Percentiles rank a stretch among this genome's conserved stretches.
Conservation (phyloP, 2,797 vertebrate genomes). For the Chloroceryle amazona region DNA sequence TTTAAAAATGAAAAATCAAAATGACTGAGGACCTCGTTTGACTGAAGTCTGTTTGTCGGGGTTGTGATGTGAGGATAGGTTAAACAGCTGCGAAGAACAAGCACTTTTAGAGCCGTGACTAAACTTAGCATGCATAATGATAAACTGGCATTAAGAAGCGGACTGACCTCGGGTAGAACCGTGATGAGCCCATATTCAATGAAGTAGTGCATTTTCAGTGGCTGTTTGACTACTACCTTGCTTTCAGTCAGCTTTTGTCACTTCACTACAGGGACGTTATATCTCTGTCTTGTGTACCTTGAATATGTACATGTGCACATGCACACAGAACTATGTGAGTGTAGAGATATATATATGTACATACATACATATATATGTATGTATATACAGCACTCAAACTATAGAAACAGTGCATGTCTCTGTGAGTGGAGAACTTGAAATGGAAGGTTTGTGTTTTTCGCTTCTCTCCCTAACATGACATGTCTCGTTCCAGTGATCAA, state of each 20-base stretch:
- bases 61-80: not conserved
- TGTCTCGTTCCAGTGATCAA: constrained; percentile 83
- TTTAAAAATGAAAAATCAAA: not conserved
- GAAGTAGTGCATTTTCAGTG: not conserved
- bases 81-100: not conserved
- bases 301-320: fast-evolving
- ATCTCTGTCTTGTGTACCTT: not conserved
- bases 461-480: constrained; percentile 72
- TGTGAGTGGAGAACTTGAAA: constrained; percentile 5
- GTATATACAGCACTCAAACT: not conserved
- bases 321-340: fast-evolving
- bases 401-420: not conserved
- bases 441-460: constrained; percentile 54
- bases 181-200: not conserved
- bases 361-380: fast-evolving
- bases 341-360: fast-evolving
- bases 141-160: not conserved
- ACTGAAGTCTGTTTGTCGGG: not conserved
- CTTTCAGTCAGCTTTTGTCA: constrained; percentile 51
- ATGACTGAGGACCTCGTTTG: not conserved
- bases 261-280: not conserved
- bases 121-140: not conserved
- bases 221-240: constrained; percentile 38
- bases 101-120: not conserved
- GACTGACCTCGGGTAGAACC: not conserved